Evolutionary conservation across 2,797 vertebrate genomes (phyloP), one percentile per base, ranked within the genome.

Genomic region (Catostomus latipinnis): DNA sequence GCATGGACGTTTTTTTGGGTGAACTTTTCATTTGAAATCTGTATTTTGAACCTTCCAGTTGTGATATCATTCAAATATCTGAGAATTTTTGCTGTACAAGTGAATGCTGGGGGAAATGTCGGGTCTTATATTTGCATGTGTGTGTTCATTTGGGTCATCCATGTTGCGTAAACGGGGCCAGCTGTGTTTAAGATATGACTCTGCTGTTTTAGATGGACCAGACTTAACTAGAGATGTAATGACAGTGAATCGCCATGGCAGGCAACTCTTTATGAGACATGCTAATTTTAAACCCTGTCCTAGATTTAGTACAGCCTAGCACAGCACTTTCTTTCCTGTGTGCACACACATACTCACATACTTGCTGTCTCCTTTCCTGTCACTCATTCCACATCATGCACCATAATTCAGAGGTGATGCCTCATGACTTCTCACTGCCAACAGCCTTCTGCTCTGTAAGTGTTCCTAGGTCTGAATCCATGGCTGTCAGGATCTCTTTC

Each of bases 371-470:
- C 87, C 91, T 89, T 66, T 75, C 70, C 60, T 76, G 62, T 91
- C 92, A 93, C 91, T 93, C 91, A 93, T 92, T 89, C 89, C 82
- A 88, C 86, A 90, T 92, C 92, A 93, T 91, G 70, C 81, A 60
- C 54, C 60, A 76, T 83, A 75, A 83, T 90, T 92, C 91, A 90
- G 89, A 90, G 86, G 91, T 92, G 92, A 93, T 93, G 90, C 88
- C 88, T 90, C 91, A 89, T 93, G 92, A 93, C 92, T 92, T 90
- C 91, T 90, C 88, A 88, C 91, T 89, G 91, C 92, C 92, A 93
- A 91, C 93, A 93, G 91, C 93, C 92, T 91, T 91, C 91, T 92
- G 91, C 90, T 90, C 92, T 92, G 92, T 93, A 92, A 93, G 91
- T 92, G 90, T 92, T 92, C 91, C 92, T 92, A 90, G 90, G 89